Evolutionary conservation across 1,140 invertebrate genomes (phyloP).

Genomic region (Eriocheir sinensis): DNA sequence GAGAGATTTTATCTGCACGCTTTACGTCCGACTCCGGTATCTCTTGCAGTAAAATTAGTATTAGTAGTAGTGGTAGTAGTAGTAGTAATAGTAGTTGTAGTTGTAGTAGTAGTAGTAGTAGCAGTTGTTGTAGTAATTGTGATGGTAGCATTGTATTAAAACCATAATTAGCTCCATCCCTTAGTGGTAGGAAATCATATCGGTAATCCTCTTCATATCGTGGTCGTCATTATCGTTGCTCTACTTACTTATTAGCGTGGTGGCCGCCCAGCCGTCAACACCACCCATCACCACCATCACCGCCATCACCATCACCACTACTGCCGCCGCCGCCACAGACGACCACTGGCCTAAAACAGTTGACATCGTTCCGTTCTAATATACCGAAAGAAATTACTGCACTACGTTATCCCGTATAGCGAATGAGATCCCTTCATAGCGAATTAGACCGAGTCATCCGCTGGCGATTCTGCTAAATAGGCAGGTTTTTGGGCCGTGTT

Average conservation of each 20-base stretch:
- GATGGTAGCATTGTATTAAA: too few relatives aligned
- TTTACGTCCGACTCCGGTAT: too few relatives aligned
- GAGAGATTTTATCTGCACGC: too few relatives aligned
- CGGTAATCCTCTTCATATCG: too few relatives aligned
- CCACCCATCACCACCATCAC: neutral
- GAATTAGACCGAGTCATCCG: slow-evolving; percentile 8
- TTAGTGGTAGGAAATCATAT: too few relatives aligned
- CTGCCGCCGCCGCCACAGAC: neutral
- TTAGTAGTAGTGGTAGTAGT: too few relatives aligned
- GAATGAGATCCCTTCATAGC: slow-evolving; percentile 23
- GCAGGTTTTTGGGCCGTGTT: slow-evolving; percentile 1
- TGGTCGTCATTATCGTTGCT: too few relatives aligned
- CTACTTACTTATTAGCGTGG: neutral
- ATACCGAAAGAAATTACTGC: slow-evolving; percentile 15
- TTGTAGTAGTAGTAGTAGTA: too few relatives aligned
- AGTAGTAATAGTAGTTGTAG: too few relatives aligned
- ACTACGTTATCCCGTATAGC: slow-evolving; percentile 5
- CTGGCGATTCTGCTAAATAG: slow-evolving; percentile 23
- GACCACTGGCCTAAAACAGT: slow-evolving; percentile 10
- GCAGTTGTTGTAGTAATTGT: too few relatives aligned
- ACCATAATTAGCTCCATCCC: too few relatives aligned
- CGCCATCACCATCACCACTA: neutral
- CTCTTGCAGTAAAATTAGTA: too few relatives aligned
- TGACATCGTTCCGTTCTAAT: slow-evolving; percentile 15
- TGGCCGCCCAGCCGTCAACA: neutral